phyloP scores from a whole-genome alignment of 2,797 vertebrate species.

The Hippopotamyrus pictus region DNA sequence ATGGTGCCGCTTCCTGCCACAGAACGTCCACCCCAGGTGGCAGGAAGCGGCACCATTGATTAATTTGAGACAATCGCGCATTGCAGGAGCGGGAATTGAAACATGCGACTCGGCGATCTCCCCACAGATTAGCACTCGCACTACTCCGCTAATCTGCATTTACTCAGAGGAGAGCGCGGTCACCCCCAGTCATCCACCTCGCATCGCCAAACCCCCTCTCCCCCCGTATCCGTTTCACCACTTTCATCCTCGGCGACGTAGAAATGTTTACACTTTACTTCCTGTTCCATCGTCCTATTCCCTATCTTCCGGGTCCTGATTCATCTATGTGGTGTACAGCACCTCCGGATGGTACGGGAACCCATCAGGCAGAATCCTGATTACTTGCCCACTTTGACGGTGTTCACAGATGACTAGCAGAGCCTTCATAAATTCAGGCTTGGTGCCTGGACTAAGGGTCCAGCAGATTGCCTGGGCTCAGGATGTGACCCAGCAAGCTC shows the following conservation, averaged over 20 bases:
- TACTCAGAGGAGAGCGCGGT: neutral
- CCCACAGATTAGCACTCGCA: neutral
- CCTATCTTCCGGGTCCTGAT: neutral
- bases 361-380: neutral
- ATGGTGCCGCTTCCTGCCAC: too few relatives aligned
- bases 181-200: neutral
- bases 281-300: neutral
- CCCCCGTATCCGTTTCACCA: too few relatives aligned
- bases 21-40: neutral
- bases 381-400: neutral
- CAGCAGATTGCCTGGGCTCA: neutral
- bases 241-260: neutral
- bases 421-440: neutral
- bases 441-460: neutral
- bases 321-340: neutral
- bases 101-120: neutral
- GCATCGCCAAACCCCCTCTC: neutral
- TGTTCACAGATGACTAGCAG: neutral
- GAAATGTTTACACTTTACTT: neutral
- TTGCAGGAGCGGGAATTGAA: neutral
- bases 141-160: slow-evolving; percentile 10
- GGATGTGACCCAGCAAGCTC: neutral
- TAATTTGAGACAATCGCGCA: neutral
- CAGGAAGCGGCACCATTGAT: neutral
- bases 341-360: neutral